A percentile compares a stretch with the other conserved stretches of the same genome.
Conservation (phyloP, 2,888 invertebrate species). For the Phytoseiulus persimilis region DNA sequence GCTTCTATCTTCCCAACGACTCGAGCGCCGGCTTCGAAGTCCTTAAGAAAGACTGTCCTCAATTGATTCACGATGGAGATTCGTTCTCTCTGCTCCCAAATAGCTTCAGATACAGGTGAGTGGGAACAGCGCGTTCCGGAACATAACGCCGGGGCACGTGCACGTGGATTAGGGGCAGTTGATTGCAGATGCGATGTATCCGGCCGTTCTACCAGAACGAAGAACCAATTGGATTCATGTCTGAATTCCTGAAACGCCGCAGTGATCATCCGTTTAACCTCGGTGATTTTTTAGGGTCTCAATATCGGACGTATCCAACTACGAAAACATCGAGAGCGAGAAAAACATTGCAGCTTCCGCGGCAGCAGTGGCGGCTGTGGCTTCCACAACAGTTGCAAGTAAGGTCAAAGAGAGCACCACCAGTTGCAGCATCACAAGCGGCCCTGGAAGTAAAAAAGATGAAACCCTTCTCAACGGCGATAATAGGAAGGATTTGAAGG, state of each 20-base stretch:
- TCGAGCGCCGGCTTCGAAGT: slow-evolving; percentile 47
- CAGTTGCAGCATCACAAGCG: not conserved
- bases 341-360: not conserved
- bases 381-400: not conserved
- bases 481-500: not conserved
- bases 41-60: slow-evolving; percentile 49
- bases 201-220: too few relatives aligned
- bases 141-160: too few relatives aligned
- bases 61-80: slow-evolving; percentile 50
- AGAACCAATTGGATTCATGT: too few relatives aligned
- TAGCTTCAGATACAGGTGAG: slow-evolving; percentile 47
- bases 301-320: slow-evolving; percentile 21
- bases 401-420: not conserved
- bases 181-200: too few relatives aligned
- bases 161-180: too few relatives aligned
- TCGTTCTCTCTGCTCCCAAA: slow-evolving; percentile 51
- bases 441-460: not conserved
- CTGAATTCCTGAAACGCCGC: too few relatives aligned
- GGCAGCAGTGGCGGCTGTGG: not conserved
- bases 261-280: not conserved
- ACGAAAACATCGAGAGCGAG: not conserved
- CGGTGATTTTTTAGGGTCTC: not conserved
- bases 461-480: slow-evolving; percentile 34
- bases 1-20: slow-evolving; percentile 48
- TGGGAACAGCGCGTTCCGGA: too few relatives aligned